phyloP scores from a whole-genome alignment of 1,140 invertebrate genomes.

The Yoshiicerus persimilis region DNA sequence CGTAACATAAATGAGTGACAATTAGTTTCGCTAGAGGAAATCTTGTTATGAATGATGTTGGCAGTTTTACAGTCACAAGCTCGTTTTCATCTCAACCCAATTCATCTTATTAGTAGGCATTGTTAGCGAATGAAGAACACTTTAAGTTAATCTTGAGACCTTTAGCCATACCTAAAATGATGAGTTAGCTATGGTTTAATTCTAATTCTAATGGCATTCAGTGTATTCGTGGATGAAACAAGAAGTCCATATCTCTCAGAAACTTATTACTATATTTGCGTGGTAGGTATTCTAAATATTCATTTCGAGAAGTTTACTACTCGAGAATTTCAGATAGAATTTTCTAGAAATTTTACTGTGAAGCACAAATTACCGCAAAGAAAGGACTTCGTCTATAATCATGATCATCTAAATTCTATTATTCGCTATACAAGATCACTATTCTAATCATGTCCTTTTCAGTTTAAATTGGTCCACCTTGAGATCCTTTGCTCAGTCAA shows the following conservation, averaged over 20 bases:
- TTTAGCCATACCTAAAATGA: not conserved
- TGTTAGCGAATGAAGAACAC: not conserved
- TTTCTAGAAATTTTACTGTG: not conserved
- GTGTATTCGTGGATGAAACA: not conserved
- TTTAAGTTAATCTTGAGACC: not conserved
- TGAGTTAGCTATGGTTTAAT: not conserved
- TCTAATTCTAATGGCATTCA: not conserved
- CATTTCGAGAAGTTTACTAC: too few species aligned
- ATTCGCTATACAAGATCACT: too few species aligned
- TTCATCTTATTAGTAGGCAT: not conserved
- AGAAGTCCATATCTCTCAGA: not conserved
- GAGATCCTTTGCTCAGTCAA: not conserved
- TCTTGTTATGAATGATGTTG: not conserved
- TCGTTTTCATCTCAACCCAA: not conserved
- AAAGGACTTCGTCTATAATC: not conserved
- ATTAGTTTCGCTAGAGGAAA: not conserved
- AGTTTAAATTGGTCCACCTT: not conserved
- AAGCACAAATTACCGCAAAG: not conserved
- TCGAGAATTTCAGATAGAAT: not conserved
- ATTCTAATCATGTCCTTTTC: not conserved
- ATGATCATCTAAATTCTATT: too few species aligned
- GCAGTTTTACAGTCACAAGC: not conserved
- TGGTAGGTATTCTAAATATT: too few species aligned
- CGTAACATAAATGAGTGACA: not conserved
- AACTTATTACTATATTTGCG: too few species aligned